phyloP scores from a whole-genome alignment of 92 coral and sea anemone genomes.

The Heteractis magnifica region DNA sequence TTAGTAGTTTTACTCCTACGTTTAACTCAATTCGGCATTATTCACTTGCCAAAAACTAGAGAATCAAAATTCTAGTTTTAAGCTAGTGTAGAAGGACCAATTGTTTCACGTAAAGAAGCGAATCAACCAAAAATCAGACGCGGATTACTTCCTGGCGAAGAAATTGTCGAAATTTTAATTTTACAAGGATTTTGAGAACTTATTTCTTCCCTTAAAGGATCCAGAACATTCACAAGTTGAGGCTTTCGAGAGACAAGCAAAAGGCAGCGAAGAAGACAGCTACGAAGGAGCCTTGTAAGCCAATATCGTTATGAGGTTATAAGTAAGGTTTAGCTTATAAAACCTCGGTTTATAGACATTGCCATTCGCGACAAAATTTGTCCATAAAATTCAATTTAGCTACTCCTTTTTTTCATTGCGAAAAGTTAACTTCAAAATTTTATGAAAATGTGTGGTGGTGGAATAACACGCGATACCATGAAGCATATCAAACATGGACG shows the following conservation, averaged over 20 bases:
- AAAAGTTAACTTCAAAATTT: not conserved
- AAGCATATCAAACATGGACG: constrained; percentile 32
- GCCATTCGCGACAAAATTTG: not conserved
- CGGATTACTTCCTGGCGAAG: not conserved
- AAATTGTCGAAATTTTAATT: not conserved
- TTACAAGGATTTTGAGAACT: constrained; percentile 1
- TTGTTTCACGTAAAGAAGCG: not conserved
- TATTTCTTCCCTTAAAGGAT: constrained; percentile 28
- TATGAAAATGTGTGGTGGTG: constrained; percentile 29
- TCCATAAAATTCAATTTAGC: not conserved
- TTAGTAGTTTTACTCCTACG: not conserved
- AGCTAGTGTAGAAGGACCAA: not conserved
- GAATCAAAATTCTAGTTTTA: constrained; percentile 3
- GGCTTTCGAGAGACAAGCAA: not conserved
- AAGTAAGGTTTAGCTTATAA: not conserved
- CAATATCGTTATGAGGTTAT: not conserved
- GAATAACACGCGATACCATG: constrained; percentile 54
- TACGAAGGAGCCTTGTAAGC: not conserved
- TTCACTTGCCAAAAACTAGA: not conserved
- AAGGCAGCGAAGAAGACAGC: not conserved
- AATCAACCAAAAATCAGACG: not conserved
- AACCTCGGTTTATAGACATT: not conserved
- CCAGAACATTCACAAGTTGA: not conserved
- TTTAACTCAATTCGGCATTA: not conserved
- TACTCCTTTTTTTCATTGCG: not conserved